phyloP scores from a whole-genome alignment of 2,113 vertebrate genomes.

The Deroptyus accipitrinus region DNA sequence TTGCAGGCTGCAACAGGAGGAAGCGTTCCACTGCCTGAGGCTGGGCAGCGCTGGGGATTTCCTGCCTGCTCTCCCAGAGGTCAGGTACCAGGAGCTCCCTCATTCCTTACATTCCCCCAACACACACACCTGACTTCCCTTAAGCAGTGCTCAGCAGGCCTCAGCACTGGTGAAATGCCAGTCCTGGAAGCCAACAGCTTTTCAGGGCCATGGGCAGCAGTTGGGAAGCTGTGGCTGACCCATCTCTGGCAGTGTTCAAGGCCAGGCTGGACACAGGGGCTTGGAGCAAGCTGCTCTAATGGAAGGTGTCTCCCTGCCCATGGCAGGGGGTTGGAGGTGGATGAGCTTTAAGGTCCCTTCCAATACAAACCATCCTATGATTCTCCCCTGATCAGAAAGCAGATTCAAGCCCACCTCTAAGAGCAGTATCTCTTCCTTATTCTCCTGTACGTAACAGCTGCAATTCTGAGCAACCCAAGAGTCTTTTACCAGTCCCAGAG shows the following conservation, averaged over 20 bases:
- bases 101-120: background rate
- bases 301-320: background rate
- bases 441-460: background rate
- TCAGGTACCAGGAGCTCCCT: background rate
- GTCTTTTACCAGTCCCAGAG: background rate
- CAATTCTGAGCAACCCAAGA: background rate
- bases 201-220: background rate
- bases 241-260: background rate
- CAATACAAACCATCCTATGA: background rate
- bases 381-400: background rate
- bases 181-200: background rate
- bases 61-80: background rate
- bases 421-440: background rate
- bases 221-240: background rate
- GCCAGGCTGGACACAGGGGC: background rate
- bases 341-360: background rate
- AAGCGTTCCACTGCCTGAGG: background rate
- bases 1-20: background rate
- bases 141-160: background rate
- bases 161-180: background rate
- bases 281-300: background rate
- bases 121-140: background rate
- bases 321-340: background rate
- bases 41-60: background rate
- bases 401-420: too few relatives aligned